Conservation (phyloP, 2,888 invertebrate genomes). For the Macrophya annulata region DNA sequence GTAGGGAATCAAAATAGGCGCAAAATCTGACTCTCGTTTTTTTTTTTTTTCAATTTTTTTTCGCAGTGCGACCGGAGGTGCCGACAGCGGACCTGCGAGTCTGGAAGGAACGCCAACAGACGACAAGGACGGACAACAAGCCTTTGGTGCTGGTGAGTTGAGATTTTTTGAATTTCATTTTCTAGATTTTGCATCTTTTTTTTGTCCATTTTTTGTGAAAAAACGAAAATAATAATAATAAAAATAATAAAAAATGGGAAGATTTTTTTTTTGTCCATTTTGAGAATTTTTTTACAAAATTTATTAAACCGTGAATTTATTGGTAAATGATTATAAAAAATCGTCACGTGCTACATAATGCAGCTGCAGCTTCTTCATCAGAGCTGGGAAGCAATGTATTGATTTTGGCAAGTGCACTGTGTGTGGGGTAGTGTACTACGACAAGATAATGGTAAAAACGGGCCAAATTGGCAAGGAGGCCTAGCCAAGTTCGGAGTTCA, state of each 20-base stretch:
- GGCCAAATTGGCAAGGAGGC: conserved; percentile 4
- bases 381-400: neutral
- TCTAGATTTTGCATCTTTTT: conserved; percentile 56
- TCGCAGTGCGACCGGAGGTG: conserved; percentile 93
- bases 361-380: neutral
- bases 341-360: neutral
- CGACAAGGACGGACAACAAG: conserved; percentile 87
- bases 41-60: conserved; percentile 9
- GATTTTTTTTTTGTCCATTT: neutral
- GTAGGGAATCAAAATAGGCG: conserved; percentile 26
- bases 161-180: conserved; percentile 59
- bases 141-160: conserved; percentile 87
- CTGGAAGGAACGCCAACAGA: conserved; percentile 90
- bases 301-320: neutral
- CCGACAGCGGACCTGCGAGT: conserved; percentile 92
- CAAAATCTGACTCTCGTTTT: neutral
- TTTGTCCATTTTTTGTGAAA: conserved; percentile 64
- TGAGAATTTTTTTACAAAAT: neutral
- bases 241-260: too few species aligned
- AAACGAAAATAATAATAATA: neutral
- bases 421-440: neutral
- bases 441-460: conserved; percentile 19
- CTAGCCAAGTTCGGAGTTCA: conserved; percentile 17
- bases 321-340: neutral
- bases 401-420: conserved; percentile 31